These are phyloP conservation scores for Saccostrea echinata DNA, from an alignment of 1,140 invertebrate species.

Conservation along the genomic window DNA sequence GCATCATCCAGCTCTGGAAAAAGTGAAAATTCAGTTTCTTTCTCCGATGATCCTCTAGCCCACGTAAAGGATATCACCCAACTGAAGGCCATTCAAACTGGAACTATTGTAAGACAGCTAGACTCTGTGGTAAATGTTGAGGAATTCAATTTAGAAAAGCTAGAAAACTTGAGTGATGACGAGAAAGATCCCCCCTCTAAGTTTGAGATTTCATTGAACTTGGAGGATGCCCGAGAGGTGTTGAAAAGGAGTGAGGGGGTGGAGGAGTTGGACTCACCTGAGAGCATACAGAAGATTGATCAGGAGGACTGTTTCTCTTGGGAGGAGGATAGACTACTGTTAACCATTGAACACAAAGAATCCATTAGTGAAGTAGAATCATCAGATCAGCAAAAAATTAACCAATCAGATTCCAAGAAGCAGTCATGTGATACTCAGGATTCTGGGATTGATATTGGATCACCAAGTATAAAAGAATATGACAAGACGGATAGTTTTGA, in stretches of 20 bases:
- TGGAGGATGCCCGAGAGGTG: constrained; percentile 39
- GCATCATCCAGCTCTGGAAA: neutral
- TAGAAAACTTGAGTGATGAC: constrained; percentile 46
- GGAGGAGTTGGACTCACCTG: constrained; percentile 77
- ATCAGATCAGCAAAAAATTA: neutral
- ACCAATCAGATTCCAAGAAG: neutral
- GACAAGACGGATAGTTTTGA: constrained; percentile 9
- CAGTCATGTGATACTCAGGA: constrained; percentile 22
- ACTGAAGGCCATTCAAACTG: constrained; percentile 69
- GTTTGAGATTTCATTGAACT: constrained; percentile 52
- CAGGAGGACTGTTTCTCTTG: constrained; percentile 77
- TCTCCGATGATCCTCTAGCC: constrained; percentile 50
- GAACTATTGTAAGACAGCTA: constrained; percentile 56
- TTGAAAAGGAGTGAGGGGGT: constrained; percentile 64
- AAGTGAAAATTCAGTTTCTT: neutral
- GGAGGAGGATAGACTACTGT: constrained; percentile 74
- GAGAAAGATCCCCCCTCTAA: constrained; percentile 38
- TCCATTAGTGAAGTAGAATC: constrained; percentile 38
- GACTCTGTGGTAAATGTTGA: constrained; percentile 66
- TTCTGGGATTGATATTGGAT: constrained; percentile 1
- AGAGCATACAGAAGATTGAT: constrained; percentile 76
- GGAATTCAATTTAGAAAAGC: constrained; percentile 49
- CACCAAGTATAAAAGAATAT: neutral
- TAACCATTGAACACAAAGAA: constrained; percentile 67
- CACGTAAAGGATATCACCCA: constrained; percentile 65